Evolutionary conservation across 2,888 invertebrate genomes (phyloP), one percentile per base, ranked within the genome.

Genomic region (Temnothorax ravouxi): DNA sequence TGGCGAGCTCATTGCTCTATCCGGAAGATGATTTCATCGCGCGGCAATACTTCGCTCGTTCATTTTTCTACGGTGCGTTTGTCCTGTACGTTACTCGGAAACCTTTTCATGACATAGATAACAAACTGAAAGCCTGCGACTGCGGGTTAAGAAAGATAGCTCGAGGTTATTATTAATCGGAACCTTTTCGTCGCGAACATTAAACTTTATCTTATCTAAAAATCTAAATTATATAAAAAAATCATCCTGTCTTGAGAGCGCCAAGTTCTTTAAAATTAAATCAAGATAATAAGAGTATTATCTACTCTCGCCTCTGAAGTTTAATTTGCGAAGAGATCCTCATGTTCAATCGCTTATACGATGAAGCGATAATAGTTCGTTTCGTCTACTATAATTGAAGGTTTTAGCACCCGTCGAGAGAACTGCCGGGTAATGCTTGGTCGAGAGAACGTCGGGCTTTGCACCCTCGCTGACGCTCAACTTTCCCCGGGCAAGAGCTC

Each of bases 401-500:
- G 34, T 67, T n/a, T 52, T 47, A 74, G n/a, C 47, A 44, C 13
- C 38, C 50, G 61, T 44, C 29, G 61, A n/a, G 47, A 76, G 75
- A 75, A 75, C 50, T 21, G 18, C 29, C 47, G 38, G 25, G 47
- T 59, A 71, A 76, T 52, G 15, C 56, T 50, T 8, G 18, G 29
- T 67, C 66, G 77, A 56, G n/a, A 77, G n/a, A 69, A 44, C 29
- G 13, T 54, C 52, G 54, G 54, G 44, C 25, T 59, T n/a, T 71
- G 54, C 59, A 13, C 44, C 59, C 75, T 47, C 76, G 50, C 8
- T 62, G 81, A 76, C 59, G 54, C 64, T 76, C 54, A 66, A 52
- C 75, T 85, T 79, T 52, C 47, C 41, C 38, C 76, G 52, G 41
- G 41, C 74, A 54, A 34, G 64, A 77, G 62, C 47, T 50, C 74